These are phyloP conservation scores for Peromyscus polionotus DNA, from an alignment of 2,113 vertebrate species.

Conservation along the genomic window DNA sequence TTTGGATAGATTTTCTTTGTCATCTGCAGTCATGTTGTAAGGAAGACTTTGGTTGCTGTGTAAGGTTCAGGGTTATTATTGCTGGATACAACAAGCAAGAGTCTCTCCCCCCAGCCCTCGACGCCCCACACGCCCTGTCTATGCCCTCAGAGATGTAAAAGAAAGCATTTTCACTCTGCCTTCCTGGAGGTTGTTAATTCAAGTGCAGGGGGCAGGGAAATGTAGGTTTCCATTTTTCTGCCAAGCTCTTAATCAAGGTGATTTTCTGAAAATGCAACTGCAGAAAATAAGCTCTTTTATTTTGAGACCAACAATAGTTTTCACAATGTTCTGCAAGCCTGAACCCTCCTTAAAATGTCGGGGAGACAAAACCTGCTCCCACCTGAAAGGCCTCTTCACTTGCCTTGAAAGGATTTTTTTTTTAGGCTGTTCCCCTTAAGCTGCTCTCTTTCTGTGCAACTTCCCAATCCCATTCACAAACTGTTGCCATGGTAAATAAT, in stretches of 20 bases:
- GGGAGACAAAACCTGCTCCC: conserved; percentile 79
- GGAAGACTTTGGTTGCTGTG: conserved; percentile 1
- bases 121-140: not conserved
- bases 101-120: not conserved
- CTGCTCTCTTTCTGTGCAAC: conserved; percentile 88
- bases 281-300: conserved; percentile 67
- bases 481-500: conserved; percentile 92
- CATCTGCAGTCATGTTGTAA: conserved; percentile 11
- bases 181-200: conserved; percentile 58
- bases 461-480: conserved; percentile 90
- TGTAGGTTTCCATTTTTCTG: conserved; percentile 68
- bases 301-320: conserved; percentile 74
- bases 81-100: conserved; percentile 23
- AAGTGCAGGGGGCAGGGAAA: conserved; percentile 46
- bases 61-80: conserved; percentile 39
- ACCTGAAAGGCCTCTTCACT: conserved; percentile 81
- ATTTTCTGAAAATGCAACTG: conserved; percentile 74
- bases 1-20: conserved; percentile 75
- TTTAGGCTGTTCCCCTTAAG: conserved; percentile 85
- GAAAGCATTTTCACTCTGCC: conserved; percentile 45
- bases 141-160: conserved; percentile 43
- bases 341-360: conserved; percentile 75
- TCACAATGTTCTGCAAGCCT: conserved; percentile 69
- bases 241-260: conserved; percentile 71
- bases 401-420: conserved; percentile 85